A percentile compares a stretch with the other conserved stretches of the same genome.
Evolutionary conservation across 2,113 vertebrate species (phyloP).

Genomic region (Ageneiosus marmoratus): DNA sequence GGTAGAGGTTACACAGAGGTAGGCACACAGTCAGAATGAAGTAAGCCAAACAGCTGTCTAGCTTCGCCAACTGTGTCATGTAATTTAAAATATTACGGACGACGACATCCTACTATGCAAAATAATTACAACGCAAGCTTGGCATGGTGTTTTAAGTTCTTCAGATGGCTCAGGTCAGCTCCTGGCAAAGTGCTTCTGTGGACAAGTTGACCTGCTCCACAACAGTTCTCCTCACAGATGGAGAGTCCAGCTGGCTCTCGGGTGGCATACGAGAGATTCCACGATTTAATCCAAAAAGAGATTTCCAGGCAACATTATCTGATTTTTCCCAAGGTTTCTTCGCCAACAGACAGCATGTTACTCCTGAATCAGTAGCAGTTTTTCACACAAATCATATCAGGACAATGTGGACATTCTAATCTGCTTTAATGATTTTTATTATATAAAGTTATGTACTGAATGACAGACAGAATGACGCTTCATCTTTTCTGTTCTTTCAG

Average conservation of each 20-base stretch:
- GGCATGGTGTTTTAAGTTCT: not conserved
- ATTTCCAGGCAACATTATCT: not conserved
- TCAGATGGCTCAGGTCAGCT: not conserved
- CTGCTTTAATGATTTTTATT: not conserved
- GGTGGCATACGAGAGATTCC: not conserved
- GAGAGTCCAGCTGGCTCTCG: not conserved
- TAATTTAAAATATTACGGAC: not conserved
- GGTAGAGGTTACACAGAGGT: slow-evolving; percentile 16
- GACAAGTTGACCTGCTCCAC: not conserved
- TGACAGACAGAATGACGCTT: not conserved
- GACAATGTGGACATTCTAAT: not conserved
- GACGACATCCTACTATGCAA: not conserved
- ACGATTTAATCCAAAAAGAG: not conserved
- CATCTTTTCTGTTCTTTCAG: no score
- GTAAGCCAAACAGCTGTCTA: slow-evolving; percentile 5
- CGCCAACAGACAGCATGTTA: not conserved
- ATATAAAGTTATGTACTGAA: not conserved
- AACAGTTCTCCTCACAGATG: not conserved
- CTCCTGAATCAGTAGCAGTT: not conserved
- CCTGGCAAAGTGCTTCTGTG: not conserved
- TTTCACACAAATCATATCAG: no score
- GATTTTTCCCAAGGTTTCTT: not conserved
- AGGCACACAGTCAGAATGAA: slow-evolving; percentile 11
- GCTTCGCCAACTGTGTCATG: slow-evolving; percentile 10
- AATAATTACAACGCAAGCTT: slow-evolving; percentile 7